phyloP scores from a whole-genome alignment of 2,113 vertebrate genomes.

The Poeciliopsis retropinna region DNA sequence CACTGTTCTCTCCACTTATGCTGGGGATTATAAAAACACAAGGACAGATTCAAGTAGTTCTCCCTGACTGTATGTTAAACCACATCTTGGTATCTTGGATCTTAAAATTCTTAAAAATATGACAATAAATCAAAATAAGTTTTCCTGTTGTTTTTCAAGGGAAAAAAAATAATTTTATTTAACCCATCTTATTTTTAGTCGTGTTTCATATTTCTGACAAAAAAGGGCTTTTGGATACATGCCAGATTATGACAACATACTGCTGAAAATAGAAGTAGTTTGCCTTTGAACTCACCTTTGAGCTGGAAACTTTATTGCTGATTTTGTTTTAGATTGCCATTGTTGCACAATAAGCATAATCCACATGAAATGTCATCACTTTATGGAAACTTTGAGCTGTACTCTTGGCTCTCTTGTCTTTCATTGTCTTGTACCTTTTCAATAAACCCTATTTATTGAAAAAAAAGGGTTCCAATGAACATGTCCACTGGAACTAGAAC shows the following conservation, averaged over 20 bases:
- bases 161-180: background rate
- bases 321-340: no score
- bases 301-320: no score
- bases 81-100: background rate
- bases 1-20: background rate
- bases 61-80: background rate
- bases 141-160: background rate
- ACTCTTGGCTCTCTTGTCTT: no score
- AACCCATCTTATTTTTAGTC: background rate
- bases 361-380: no score
- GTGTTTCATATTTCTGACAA: background rate
- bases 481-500: no score
- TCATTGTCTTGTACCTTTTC: no score
- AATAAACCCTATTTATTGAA: no score
- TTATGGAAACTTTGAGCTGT: no score
- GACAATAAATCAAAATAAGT: background rate
- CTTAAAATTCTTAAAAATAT: background rate
- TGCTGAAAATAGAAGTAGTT: no score
- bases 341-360: no score
- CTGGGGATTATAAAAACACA: constrained; percentile 13
- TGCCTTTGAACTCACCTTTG: no score
- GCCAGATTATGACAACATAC: background rate
- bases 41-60: background rate
- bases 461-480: no score
- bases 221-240: background rate